Conservation (phyloP, 2,797 vertebrate genomes). For the Corythornis leucogaster region DNA sequence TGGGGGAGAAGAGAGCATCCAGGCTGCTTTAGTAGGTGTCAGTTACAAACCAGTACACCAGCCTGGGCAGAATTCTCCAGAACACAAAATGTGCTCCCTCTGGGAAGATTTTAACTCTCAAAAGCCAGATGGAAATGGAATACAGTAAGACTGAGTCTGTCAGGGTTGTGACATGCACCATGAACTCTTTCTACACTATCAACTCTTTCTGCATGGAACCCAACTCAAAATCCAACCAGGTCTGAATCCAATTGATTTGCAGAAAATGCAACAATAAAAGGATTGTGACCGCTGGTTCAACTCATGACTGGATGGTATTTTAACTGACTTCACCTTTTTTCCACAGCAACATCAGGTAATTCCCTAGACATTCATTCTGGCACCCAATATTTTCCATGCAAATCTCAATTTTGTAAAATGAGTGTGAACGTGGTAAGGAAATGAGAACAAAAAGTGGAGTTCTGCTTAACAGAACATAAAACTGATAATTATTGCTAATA, state of each 20-base stretch:
- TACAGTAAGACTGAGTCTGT: background rate
- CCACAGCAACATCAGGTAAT: background rate
- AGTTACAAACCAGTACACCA: constrained; percentile 3
- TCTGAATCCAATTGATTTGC: background rate
- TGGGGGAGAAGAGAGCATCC: background rate
- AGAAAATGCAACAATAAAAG: background rate
- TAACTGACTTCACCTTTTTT: background rate
- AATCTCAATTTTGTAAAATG: constrained; percentile 26
- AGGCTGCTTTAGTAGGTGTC: background rate
- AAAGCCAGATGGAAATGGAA: background rate
- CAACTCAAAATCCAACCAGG: background rate
- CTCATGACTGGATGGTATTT: background rate
- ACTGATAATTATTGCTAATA: constrained; percentile 45
- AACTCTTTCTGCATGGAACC: background rate
- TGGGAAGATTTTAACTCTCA: background rate
- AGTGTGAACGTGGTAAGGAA: background rate
- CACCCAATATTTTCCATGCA: background rate
- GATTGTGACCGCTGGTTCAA: background rate
- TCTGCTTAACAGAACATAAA: constrained; percentile 19
- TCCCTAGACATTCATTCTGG: background rate
- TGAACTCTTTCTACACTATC: background rate
- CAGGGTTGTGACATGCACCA: background rate
- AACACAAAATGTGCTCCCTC: background rate
- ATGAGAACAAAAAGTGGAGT: constrained; percentile 21
- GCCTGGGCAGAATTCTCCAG: background rate